These are phyloP conservation scores for Aphidius colemani DNA, from an alignment of 2,888 invertebrate species.

Conservation along the genomic window DNA sequence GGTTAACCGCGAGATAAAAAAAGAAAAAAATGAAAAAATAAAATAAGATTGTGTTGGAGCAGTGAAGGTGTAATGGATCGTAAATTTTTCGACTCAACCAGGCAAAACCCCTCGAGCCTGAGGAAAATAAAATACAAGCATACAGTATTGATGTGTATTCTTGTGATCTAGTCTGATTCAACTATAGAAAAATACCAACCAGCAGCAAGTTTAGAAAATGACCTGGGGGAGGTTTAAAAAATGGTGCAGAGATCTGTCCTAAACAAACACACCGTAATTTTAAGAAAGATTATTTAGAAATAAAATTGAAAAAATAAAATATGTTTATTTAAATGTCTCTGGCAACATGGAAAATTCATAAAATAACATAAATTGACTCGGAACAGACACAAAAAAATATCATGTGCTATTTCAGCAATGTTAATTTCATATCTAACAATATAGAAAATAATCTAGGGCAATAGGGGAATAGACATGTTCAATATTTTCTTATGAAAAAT, in stretches of 20 bases:
- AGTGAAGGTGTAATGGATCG: constrained; percentile 41
- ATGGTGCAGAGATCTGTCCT: constrained; percentile 11
- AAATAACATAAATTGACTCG: no score
- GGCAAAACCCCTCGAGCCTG: constrained; percentile 27
- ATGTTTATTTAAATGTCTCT: background rate
- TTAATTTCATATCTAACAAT: no score
- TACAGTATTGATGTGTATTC: constrained; percentile 31
- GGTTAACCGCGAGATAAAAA: background rate
- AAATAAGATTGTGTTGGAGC: constrained; percentile 15
- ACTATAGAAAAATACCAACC: constrained; percentile 28
- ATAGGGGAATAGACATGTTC: no score
- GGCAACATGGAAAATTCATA: background rate
- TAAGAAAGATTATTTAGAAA: background rate
- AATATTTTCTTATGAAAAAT: no score
- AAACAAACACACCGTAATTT: constrained; percentile 19
- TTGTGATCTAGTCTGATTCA: constrained; percentile 37
- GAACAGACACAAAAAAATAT: no score
- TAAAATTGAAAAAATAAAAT: background rate
- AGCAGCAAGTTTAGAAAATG: constrained; percentile 11
- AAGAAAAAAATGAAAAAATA: constrained; percentile 19
- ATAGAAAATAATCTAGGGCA: no score
- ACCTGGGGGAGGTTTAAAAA: constrained; percentile 9
- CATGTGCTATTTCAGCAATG: no score
- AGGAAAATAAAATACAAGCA: constrained; percentile 20
- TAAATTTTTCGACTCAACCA: constrained; percentile 41